These are phyloP conservation scores for Acrossocheilus fasciatus DNA, from an alignment of 2,797 vertebrate genomes.

Conservation along the genomic window DNA sequence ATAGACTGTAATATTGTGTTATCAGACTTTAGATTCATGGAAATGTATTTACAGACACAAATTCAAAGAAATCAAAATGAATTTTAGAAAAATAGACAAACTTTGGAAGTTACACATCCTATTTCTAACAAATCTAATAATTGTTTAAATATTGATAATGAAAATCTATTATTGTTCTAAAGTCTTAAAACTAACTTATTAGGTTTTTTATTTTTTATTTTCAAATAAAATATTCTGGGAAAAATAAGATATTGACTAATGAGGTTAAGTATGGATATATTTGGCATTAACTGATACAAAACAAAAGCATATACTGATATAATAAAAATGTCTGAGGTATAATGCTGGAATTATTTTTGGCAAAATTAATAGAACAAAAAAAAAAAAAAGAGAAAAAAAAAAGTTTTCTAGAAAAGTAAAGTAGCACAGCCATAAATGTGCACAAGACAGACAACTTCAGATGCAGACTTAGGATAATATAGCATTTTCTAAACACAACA, in stretches of 20 bases:
- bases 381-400: background rate
- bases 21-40: background rate
- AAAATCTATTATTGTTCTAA: conserved; percentile 17
- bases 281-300: conserved; percentile 29
- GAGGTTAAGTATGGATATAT: conserved; percentile 6
- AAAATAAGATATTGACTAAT: background rate
- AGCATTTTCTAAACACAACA: conserved; percentile 26
- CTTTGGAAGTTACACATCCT: background rate
- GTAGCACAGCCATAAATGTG: conserved; percentile 6
- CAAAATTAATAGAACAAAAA: conserved; percentile 46
- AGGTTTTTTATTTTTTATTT: background rate
- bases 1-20: conserved; percentile 17
- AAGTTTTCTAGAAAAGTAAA: background rate
- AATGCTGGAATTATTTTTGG: conserved; percentile 46
- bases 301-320: conserved; percentile 14
- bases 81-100: conserved; percentile 42
- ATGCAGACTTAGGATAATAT: conserved; percentile 50
- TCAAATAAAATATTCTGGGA: conserved; percentile 44
- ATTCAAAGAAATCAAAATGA: conserved; percentile 25
- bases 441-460: conserved; percentile 37
- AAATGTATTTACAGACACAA: conserved; percentile 39
- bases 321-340: conserved; percentile 62
- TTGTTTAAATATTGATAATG: conserved; percentile 29
- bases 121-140: background rate
- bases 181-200: background rate